phyloP scores from a whole-genome alignment of 2,797 vertebrate species.

The Lepus townsendii region DNA sequence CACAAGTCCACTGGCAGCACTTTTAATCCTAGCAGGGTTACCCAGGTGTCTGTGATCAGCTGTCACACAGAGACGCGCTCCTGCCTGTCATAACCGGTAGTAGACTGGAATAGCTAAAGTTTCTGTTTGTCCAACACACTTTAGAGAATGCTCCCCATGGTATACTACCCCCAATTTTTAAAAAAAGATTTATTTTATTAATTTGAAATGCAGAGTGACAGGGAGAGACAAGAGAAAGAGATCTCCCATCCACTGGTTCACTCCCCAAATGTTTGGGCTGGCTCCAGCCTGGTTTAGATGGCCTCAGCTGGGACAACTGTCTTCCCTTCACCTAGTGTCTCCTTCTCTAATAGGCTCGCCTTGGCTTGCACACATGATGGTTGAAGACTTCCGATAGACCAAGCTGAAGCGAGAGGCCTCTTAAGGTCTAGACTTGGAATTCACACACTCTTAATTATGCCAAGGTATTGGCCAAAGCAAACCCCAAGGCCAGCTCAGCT shows the following conservation, averaged over 20 bases:
- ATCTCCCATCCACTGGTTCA: too few relatives aligned
- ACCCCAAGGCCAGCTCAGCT: neutral
- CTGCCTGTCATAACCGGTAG: neutral
- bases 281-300: neutral
- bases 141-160: neutral
- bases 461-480: neutral
- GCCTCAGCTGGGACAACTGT: neutral
- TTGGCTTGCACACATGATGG: neutral
- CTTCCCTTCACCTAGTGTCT: neutral
- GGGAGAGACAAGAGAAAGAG: too few relatives aligned
- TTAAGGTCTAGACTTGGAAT: neutral
- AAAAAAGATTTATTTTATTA: too few relatives aligned
- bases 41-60: neutral
- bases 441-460: neutral
- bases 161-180: neutral
- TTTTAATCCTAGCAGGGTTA: neutral
- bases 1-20: neutral
- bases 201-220: too few relatives aligned
- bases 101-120: neutral
- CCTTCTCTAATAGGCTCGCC: neutral
- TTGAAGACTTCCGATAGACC: neutral
- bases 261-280: neutral
- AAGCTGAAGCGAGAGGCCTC: conserved; percentile 13
- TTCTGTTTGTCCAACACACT: neutral
- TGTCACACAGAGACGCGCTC: neutral